Evolutionary conservation across 2,113 vertebrate species (phyloP).

Genomic region (Campylomormyrus numenius): DNA sequence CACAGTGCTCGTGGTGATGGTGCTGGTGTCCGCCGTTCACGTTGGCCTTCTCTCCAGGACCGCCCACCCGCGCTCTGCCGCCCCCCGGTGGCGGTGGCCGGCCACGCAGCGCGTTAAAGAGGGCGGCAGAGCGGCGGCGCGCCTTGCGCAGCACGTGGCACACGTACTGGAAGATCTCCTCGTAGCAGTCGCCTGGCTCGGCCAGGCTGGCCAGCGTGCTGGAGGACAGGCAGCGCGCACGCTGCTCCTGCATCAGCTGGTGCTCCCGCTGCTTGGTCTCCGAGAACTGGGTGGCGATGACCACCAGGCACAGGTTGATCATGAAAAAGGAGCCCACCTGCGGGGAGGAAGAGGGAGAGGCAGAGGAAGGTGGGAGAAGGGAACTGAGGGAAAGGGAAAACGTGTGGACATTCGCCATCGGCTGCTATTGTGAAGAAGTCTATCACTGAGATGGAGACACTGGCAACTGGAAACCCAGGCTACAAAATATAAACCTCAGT

Average conservation of each 20-base stretch:
- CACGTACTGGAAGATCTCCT: slow-evolving; percentile 89
- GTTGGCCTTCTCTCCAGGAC: slow-evolving; percentile 23
- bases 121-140: slow-evolving; percentile 65
- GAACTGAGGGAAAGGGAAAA: neutral
- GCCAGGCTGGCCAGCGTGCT: slow-evolving; percentile 84
- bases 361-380: neutral
- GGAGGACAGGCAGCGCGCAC: slow-evolving; percentile 79
- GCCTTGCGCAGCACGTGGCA: slow-evolving; percentile 87
- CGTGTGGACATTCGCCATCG: neutral
- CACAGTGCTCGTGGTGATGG: slow-evolving; percentile 15
- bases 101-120: slow-evolving; percentile 71
- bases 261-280: slow-evolving; percentile 97
- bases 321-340: slow-evolving; percentile 80
- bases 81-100: slow-evolving; percentile 33
- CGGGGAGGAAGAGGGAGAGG: slow-evolving; percentile 1
- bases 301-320: slow-evolving; percentile 95
- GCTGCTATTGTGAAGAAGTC: neutral
- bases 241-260: slow-evolving; percentile 95
- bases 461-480: neutral
- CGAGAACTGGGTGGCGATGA: slow-evolving; percentile 95
- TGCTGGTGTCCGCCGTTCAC: slow-evolving; percentile 45
- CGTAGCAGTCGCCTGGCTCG: slow-evolving; percentile 90
- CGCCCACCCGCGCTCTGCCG: slow-evolving; percentile 25
- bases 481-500: neutral
- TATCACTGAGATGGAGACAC: neutral